Percentiles rank a stretch among this genome's conserved stretches.
phyloP scores from a whole-genome alignment of 2,888 invertebrate species.

The Drosophila nr. perissopoda region DNA sequence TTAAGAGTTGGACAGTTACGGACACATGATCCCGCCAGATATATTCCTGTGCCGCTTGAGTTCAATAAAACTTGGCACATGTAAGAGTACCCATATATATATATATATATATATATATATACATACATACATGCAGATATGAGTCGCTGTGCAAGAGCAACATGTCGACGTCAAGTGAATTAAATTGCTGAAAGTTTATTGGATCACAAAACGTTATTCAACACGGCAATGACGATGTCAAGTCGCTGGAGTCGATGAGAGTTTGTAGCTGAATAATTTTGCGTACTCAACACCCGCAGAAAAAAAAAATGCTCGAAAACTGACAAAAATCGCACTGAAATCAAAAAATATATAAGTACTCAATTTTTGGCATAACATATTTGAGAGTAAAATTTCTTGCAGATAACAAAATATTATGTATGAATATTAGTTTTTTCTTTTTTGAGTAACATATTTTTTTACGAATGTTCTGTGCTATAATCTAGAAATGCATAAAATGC shows the following conservation, averaged over 20 bases:
- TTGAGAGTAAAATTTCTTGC: neutral
- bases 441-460: neutral
- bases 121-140: slow-evolving; percentile 1
- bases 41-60: slow-evolving; percentile 39
- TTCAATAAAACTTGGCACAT: slow-evolving; percentile 61
- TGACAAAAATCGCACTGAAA: neutral
- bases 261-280: slow-evolving; percentile 52
- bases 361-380: neutral
- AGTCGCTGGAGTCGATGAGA: slow-evolving; percentile 58
- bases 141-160: slow-evolving; percentile 17
- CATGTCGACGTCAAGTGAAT: slow-evolving; percentile 69
- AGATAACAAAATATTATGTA: neutral
- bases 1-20: slow-evolving; percentile 12
- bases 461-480: neutral
- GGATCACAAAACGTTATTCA: slow-evolving; percentile 81
- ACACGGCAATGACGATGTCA: slow-evolving; percentile 66
- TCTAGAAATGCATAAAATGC: neutral
- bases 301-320: neutral
- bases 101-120: neutral
- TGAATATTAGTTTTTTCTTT: neutral
- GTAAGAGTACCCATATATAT: slow-evolving; percentile 10
- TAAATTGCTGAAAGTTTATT: slow-evolving; percentile 78
- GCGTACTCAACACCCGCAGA: slow-evolving; percentile 40
- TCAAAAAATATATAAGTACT: neutral
- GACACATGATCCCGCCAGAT: slow-evolving; percentile 21